These are phyloP conservation scores for Cephalopachus bancanus DNA, from an alignment of 2,797 vertebrate species.

Conservation along the genomic window DNA sequence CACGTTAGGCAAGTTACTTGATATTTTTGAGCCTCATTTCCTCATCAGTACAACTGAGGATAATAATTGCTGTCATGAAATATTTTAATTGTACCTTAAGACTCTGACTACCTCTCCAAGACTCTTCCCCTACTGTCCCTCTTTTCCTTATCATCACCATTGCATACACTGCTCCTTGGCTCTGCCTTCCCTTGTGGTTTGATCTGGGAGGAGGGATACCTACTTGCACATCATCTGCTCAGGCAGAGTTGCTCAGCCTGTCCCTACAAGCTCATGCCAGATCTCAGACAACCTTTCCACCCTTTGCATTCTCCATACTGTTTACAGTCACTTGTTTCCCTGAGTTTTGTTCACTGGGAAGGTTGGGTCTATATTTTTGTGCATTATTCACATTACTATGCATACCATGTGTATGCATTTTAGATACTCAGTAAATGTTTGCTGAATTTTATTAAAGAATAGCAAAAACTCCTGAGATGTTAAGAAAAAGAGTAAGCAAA, in stretches of 20 bases:
- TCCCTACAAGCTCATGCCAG: neutral
- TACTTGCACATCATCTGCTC: neutral
- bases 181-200: neutral
- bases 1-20: neutral
- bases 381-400: neutral
- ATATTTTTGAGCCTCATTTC: neutral
- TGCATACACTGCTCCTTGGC: neutral
- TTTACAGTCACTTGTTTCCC: neutral
- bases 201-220: neutral
- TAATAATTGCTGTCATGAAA: neutral
- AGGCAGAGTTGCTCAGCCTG: neutral
- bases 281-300: neutral
- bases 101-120: neutral
- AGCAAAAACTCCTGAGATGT: slow-evolving; percentile 38
- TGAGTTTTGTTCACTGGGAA: neutral
- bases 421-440: neutral
- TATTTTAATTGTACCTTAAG: neutral
- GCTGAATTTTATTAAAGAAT: neutral
- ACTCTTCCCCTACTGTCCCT: neutral
- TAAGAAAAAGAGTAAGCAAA: slow-evolving; percentile 53
- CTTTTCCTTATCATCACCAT: neutral
- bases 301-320: neutral
- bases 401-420: neutral
- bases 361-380: neutral
- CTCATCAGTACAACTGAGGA: neutral